Evolutionary conservation across 92 coral and sea anemone genomes (phyloP), one percentile per base, ranked within the genome.

Genomic region (Pocillopora meandrina): DNA sequence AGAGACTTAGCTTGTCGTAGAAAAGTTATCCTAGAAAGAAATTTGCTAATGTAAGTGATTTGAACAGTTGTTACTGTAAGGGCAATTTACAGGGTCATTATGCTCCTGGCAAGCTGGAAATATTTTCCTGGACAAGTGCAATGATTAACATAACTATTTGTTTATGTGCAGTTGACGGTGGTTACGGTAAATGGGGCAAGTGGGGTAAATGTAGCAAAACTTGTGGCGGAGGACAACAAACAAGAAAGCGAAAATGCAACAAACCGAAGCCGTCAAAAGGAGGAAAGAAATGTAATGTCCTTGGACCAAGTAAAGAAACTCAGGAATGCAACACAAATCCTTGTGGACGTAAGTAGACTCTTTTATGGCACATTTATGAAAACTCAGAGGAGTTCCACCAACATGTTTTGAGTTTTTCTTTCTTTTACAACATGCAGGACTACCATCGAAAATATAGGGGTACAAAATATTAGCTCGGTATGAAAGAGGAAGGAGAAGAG

Each of bases 171-270:
- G 84, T 67, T 15, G 74, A 80, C 15, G 84, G 84, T 10, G 60
- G 61, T 3, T 80, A 52, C 56, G 55, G 65, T 16, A 56, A 26
- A 16, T 80, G 84, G 84, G 52, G 56, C 36, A 16, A 17, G 13
- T 80, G 84, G 84, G 58, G 65, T 62, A 33, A 68, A 9, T 80
- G 84, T 3, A 12, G 65, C 19, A 5, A 20, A 52, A 56, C 84
- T 26, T 80, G 84, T 56, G 84, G 84, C 15, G 84, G 56, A 9
- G 84, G 84, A 23, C 65, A 11, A 34, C 75, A 67, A 75, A 69
- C 8, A 16, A 66, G 84, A 14, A 23, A n/a, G 1, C 84, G 84
- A 10, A 47, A 26, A 17, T 80, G 84, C 42, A 81, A 80, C 65
- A 80, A 57, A 12, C 84, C 84, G 16, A 68, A 23, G 56, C 84